phyloP scores from a whole-genome alignment of 2,888 invertebrate genomes.

The Alsophila aescularia region DNA sequence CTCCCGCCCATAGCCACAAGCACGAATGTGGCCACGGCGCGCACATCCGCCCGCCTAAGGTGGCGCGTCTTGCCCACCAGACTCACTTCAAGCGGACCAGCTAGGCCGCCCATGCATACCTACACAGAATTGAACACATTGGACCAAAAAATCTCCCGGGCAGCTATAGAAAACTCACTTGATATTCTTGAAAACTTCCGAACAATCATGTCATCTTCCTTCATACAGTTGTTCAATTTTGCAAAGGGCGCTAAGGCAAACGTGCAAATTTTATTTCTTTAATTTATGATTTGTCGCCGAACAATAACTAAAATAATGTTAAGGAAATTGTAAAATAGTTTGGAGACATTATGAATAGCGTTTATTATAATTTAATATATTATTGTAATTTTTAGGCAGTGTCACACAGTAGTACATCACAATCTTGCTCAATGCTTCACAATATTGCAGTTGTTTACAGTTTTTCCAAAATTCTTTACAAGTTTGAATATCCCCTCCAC shows the following conservation, averaged over 20 bases:
- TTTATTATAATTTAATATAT: conserved; percentile 71
- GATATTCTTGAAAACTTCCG: not conserved
- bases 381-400: conserved; percentile 46
- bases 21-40: conserved; percentile 76
- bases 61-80: conserved; percentile 73
- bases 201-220: conserved; percentile 17
- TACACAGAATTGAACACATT: conserved; percentile 41
- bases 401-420: conserved; percentile 63
- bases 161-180: conserved; percentile 45
- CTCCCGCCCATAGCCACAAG: conserved; percentile 73
- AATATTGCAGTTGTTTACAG: conserved; percentile 30
- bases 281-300: conserved; percentile 73
- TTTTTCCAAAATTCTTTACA: conserved; percentile 24
- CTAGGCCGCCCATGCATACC: conserved; percentile 54
- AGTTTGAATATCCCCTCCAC: conserved; percentile 11
- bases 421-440: conserved; percentile 53
- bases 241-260: conserved; percentile 50
- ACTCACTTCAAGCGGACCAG: conserved; percentile 75
- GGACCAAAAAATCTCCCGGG: conserved; percentile 45
- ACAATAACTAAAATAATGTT: conserved; percentile 73
- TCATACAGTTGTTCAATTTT: conserved; percentile 45
- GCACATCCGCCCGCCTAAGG: conserved; percentile 79
- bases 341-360: conserved; percentile 67
- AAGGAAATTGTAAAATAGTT: conserved; percentile 80
- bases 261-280: conserved; percentile 75